Evolutionary conservation across 2,888 invertebrate genomes (phyloP).

Genomic region (Melanargia galathea): DNA sequence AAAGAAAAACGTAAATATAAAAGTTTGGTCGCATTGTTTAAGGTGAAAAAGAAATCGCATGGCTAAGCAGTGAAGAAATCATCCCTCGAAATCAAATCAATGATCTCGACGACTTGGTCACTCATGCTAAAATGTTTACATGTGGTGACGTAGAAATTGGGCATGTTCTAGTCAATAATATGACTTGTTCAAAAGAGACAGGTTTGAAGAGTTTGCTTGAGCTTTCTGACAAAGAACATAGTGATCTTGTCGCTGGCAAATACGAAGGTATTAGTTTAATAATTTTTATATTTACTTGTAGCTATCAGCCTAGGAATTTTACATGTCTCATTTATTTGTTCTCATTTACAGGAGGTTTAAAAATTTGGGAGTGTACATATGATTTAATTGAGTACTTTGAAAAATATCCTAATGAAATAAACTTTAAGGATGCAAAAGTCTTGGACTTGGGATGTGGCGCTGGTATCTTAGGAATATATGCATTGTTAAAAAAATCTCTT

Average conservation of each 20-base stretch:
- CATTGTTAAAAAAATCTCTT: slow-evolving; percentile 84
- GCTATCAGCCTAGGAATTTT: too few species aligned
- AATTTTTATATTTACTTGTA: not conserved
- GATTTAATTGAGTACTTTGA: slow-evolving; percentile 88
- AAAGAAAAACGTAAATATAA: slow-evolving; percentile 8
- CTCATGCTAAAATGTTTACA: slow-evolving; percentile 67
- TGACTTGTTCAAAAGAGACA: slow-evolving; percentile 49
- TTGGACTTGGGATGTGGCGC: slow-evolving; percentile 97
- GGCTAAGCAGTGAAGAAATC: slow-evolving; percentile 65
- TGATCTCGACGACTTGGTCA: slow-evolving; percentile 56
- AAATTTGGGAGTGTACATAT: slow-evolving; percentile 97
- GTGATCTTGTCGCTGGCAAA: slow-evolving; percentile 88
- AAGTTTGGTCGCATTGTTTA: slow-evolving; percentile 27
- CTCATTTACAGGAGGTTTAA: slow-evolving; percentile 89
- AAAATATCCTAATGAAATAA: slow-evolving; percentile 48
- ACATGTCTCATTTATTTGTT: not conserved
- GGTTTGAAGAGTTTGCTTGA: slow-evolving; percentile 66
- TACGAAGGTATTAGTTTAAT: slow-evolving; percentile 87
- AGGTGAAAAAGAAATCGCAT: slow-evolving; percentile 49
- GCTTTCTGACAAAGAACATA: slow-evolving; percentile 84
- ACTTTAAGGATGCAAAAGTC: slow-evolving; percentile 81
- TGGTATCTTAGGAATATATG: slow-evolving; percentile 92
- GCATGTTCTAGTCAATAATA: slow-evolving; percentile 55
- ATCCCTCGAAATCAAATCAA: slow-evolving; percentile 54
- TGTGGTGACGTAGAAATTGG: slow-evolving; percentile 74